These are phyloP conservation scores for Rousettus madagascariensis DNA, from an alignment of 2,797 vertebrate species.

Conservation along the genomic window DNA sequence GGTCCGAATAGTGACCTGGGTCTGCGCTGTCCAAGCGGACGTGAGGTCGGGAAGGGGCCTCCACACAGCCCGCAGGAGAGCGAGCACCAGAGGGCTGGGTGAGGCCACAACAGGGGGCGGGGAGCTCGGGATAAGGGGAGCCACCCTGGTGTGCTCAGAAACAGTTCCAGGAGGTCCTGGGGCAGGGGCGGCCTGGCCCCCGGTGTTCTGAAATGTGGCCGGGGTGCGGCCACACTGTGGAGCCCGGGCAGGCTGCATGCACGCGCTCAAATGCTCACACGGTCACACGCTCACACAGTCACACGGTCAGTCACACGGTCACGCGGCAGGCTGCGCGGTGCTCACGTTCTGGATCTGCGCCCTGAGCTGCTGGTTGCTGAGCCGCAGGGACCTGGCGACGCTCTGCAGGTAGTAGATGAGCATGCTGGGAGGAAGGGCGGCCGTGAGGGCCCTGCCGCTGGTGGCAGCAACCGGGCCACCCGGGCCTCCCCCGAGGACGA, in stretches of 20 bases:
- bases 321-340: not conserved
- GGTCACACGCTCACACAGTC: no score
- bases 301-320: no score
- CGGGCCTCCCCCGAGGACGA: not conserved
- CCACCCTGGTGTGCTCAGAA: not conserved
- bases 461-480: no score
- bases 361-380: slow-evolving; percentile 97
- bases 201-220: rapidly evolving
- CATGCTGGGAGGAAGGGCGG: slow-evolving; percentile 87
- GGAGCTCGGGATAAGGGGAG: no score
- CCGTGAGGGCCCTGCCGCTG: no score
- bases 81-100: rapidly evolving
- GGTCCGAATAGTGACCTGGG: not conserved
- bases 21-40: not conserved
- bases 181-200: not conserved
- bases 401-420: slow-evolving; percentile 98
- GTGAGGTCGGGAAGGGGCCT: no score
- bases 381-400: slow-evolving; percentile 95
- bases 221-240: rapidly evolving
- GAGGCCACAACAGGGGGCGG: no score
- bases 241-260: no score
- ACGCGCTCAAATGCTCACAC: no score
- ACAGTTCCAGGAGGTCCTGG: not conserved
- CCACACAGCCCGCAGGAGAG: rapidly evolving
- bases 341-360: slow-evolving; percentile 94